Evolutionary conservation across 2,113 vertebrate genomes (phyloP).

Genomic region (Malurus elegans): DNA sequence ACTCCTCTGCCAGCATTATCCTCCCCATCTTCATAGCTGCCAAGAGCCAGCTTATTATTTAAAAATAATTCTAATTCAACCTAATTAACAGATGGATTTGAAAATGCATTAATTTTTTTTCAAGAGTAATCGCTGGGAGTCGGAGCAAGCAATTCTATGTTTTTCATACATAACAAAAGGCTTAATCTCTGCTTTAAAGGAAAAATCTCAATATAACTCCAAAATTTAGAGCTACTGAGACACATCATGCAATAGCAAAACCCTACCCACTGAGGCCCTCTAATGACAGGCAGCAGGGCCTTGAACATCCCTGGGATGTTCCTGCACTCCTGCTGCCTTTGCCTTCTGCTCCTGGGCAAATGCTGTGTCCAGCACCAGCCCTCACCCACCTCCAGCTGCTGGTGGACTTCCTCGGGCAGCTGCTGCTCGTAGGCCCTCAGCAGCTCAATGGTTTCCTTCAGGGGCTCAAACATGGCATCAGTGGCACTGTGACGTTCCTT

Average conservation of each 20-base stretch:
- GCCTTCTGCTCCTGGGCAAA: background rate
- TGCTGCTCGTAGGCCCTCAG: constrained; percentile 88
- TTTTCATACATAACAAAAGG: constrained; percentile 57
- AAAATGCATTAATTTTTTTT: constrained; percentile 40
- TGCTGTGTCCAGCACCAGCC: background rate
- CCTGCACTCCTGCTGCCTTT: background rate
- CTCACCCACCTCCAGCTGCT: constrained; percentile 84
- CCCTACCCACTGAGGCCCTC: background rate
- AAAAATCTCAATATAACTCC: constrained; percentile 20
- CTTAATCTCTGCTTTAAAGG: constrained; percentile 41
- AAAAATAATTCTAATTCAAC: constrained; percentile 53
- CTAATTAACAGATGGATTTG: constrained; percentile 50
- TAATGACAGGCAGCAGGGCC: background rate
- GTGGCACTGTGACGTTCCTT: constrained; percentile 85
- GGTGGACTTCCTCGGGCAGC: constrained; percentile 82
- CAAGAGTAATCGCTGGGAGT: background rate
- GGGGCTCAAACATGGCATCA: constrained; percentile 89
- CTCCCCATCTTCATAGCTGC: background rate
- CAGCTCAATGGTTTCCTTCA: constrained; percentile 87
- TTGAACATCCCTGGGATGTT: background rate
- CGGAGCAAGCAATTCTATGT: constrained; percentile 18
- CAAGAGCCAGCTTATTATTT: constrained; percentile 43
- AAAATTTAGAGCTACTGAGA: background rate
- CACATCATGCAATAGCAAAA: background rate
- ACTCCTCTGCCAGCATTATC: background rate